Percentiles rank a stretch among this genome's conserved stretches.
Evolutionary conservation across 1,140 invertebrate species (phyloP).

Genomic region (Penaeus indicus): DNA sequence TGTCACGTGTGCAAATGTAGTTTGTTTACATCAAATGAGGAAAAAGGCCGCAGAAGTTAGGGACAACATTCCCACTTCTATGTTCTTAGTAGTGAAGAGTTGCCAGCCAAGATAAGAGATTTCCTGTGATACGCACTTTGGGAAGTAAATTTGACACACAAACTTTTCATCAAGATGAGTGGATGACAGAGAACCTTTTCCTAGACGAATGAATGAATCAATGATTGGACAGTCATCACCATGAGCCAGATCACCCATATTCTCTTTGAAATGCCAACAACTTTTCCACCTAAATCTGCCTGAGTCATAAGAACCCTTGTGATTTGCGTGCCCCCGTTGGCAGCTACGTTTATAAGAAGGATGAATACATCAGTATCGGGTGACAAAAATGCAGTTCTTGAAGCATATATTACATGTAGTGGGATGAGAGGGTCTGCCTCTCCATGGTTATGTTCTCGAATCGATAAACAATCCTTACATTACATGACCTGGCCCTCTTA

Average conservation of each 20-base stretch:
- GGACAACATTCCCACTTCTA: conserved; percentile 18
- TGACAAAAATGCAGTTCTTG: conserved; percentile 2
- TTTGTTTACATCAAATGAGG: conserved; percentile 1
- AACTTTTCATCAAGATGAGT: conserved; percentile 41
- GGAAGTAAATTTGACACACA: no score
- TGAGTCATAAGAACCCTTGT: conserved; percentile 33
- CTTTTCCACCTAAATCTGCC: conserved; percentile 16
- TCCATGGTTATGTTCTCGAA: conserved; percentile 31
- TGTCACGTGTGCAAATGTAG: conserved; percentile 32
- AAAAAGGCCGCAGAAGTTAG: neutral
- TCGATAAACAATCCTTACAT: conserved; percentile 15
- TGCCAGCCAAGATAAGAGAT: conserved; percentile 3
- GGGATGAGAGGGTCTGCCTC: conserved; percentile 27
- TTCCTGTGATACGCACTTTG: neutral
- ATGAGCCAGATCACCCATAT: conserved; percentile 21
- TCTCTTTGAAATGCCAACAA: conserved; percentile 32
- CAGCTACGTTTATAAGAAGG: neutral
- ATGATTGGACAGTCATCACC: conserved; percentile 5
- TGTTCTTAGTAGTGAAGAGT: conserved; percentile 28
- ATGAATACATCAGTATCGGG: conserved; percentile 25
- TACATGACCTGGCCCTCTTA: neutral
- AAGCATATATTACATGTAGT: conserved; percentile 31
- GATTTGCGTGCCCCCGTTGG: neutral
- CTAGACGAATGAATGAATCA: conserved; percentile 10
- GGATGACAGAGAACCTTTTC: conserved; percentile 31